Evolutionary conservation across 2,113 vertebrate genomes (phyloP).

Genomic region (Antidorcas marsupialis): DNA sequence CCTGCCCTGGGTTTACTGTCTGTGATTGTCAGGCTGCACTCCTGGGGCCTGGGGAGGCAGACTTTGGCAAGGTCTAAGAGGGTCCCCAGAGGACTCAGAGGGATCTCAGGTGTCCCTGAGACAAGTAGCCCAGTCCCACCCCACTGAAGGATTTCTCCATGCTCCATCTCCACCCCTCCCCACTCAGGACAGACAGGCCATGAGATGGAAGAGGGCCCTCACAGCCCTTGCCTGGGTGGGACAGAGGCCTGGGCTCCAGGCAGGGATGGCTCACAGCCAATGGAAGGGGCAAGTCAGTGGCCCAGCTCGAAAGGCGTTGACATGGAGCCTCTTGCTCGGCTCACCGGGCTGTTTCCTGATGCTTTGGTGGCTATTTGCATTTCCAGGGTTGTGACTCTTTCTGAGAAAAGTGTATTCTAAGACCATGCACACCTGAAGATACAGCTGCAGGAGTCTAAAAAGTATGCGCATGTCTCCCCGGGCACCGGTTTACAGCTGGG

Average conservation of each 20-base stretch:
- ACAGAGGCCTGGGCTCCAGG: not conserved
- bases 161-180: not conserved
- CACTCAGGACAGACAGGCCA: rapidly evolving
- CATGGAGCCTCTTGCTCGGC: not conserved
- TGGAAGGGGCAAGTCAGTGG: rapidly evolving
- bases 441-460: rapidly evolving
- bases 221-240: not conserved
- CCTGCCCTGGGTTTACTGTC: not conserved
- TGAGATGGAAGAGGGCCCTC: not conserved
- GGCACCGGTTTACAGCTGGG: rapidly evolving
- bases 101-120: not conserved
- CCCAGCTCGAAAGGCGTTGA: rapidly evolving
- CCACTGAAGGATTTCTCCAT: not conserved
- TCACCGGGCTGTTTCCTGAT: rapidly evolving
- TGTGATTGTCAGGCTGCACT: rapidly evolving
- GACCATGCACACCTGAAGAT: rapidly evolving
- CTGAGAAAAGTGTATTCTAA: not conserved
- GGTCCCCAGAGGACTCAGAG: not conserved
- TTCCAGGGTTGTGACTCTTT: not conserved
- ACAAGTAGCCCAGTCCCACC: not conserved
- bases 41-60: not conserved
- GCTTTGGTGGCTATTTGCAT: not conserved
- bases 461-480: rapidly evolving
- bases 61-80: not conserved
- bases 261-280: rapidly evolving